Evolutionary conservation across 2,797 vertebrate genomes (phyloP).

Genomic region (Paedocypris micromegethes): DNA sequence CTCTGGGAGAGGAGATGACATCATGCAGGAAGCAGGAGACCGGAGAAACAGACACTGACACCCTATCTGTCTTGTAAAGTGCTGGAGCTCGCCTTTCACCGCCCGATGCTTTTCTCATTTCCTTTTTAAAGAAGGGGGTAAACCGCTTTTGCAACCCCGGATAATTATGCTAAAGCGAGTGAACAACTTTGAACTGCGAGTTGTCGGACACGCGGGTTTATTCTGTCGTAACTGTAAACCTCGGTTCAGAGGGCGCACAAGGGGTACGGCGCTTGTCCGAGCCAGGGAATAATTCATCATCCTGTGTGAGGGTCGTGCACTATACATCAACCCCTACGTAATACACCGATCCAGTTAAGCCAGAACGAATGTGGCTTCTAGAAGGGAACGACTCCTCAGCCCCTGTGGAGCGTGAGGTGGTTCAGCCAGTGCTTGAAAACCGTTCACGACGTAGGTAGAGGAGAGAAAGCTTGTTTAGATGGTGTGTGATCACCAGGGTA

Average conservation of each 20-base stretch:
- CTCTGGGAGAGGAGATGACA: constrained; percentile 46
- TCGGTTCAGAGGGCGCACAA: constrained; percentile 4
- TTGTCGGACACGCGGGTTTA: background rate
- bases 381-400: constrained; percentile 24
- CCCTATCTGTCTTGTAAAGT: constrained; percentile 43
- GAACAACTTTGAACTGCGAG: background rate
- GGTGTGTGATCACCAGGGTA: too few species aligned
- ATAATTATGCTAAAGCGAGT: background rate
- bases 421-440: constrained; percentile 39
- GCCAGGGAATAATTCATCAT: background rate
- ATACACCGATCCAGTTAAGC: constrained; percentile 24
- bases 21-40: constrained; percentile 48
- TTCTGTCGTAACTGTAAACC: background rate
- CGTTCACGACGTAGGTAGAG: constrained; percentile 17
- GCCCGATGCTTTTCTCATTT: constrained; percentile 18
- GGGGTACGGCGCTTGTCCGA: background rate
- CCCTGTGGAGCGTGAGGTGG: constrained; percentile 19
- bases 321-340: background rate
- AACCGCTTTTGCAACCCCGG: background rate
- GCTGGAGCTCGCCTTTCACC: constrained; percentile 31
- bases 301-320: constrained; percentile 7
- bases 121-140: constrained; percentile 3
- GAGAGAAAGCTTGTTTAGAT: too few species aligned
- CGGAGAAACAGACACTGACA: constrained; percentile 41
- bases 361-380: constrained; percentile 37